Evolutionary conservation across 2,888 invertebrate species (phyloP).

Genomic region (Drosophila nr. fundita): DNA sequence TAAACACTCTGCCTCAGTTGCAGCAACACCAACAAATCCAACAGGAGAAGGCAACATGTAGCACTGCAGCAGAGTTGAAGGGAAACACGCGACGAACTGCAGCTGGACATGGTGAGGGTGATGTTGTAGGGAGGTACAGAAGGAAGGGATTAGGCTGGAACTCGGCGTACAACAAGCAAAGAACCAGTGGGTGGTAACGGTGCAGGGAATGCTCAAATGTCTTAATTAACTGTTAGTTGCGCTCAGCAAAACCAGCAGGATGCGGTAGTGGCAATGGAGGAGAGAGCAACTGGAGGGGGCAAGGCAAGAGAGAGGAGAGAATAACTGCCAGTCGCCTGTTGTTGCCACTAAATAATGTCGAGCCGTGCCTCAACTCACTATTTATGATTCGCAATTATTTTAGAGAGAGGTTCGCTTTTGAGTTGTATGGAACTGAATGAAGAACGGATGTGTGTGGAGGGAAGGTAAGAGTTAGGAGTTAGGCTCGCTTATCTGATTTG

Average conservation of each 20-base stretch:
- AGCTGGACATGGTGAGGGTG: conserved; percentile 10
- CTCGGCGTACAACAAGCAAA: conserved; percentile 14
- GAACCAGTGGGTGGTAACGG: conserved; percentile 6
- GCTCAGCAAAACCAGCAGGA: conserved; percentile 46
- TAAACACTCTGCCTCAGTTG: conserved; percentile 44
- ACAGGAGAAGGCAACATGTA: conserved; percentile 26
- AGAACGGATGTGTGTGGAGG: background rate
- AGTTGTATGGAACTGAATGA: background rate
- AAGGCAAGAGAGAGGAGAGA: background rate
- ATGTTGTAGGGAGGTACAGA: background rate
- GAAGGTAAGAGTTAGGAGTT: conserved; percentile 6
- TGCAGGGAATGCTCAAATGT: conserved; percentile 55
- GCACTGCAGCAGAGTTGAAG: conserved; percentile 37
- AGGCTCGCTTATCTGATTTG: conserved; percentile 67
- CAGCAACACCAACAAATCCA: conserved; percentile 16
- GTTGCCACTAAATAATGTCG: conserved; percentile 70
- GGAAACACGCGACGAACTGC: conserved; percentile 67
- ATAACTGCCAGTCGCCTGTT: conserved; percentile 44
- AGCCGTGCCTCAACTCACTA: conserved; percentile 58
- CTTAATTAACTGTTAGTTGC: conserved; percentile 77
- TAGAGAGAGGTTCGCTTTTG: conserved; percentile 33
- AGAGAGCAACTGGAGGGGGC: background rate
- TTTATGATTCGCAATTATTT: conserved; percentile 77
- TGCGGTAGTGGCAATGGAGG: background rate
- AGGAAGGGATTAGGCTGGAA: conserved; percentile 22